Base-by-base conservation (phyloP, 2,888 invertebrate genomes). In the Lamproptera curius region DNA sequence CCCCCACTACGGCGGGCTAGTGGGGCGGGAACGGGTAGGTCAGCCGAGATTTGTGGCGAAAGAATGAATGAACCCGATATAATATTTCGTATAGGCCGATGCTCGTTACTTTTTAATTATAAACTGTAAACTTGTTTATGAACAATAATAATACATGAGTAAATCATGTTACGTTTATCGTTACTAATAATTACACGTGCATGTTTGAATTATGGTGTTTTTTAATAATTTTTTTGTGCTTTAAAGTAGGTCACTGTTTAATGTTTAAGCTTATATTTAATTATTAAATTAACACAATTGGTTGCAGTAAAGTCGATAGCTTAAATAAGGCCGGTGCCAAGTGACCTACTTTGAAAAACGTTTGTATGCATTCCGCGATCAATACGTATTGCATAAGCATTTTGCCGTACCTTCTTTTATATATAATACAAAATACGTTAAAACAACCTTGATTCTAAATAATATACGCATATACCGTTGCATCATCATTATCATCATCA, bases 11-110 rank as follows among this genome's bases (percentile, higher is more conserved):
- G 20, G 20, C 17, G 36, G 31, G 42, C 41, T 37, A 17, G n/a
- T n/a, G 13, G 44, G 44, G 15, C 36, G 20, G 40, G 33, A 38
- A 23, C 16, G 40, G 36, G 43, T 31, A 15, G 44, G 40, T 20
- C 44, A 44, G 43, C 5, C 26, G 14, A 44, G 40, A 40, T 35
- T 28, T 15, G 39, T 49, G 49, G 49, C 49, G 49, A 44, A 44
- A 44, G 28, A 31, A 36, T 49, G 44, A 41, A 49, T 49, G 48
- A 23, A 39, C 39, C 35, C 34, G 28, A 35, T n/a, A n/a, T n/a
- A n/a, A n/a, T n/a, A n/a, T 40, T 35, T 31, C 20, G 35, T 8
- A 10, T 16, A 13, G 1, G 20, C n/a, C 13, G 36, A 16, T 13
- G 16, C 17, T 17, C 41, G n/a, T 26, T 13, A 17, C 16, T 42